Percentiles rank a stretch among this genome's conserved stretches.
Conservation (phyloP, 1,140 invertebrate genomes). For the Panonychus citri region DNA sequence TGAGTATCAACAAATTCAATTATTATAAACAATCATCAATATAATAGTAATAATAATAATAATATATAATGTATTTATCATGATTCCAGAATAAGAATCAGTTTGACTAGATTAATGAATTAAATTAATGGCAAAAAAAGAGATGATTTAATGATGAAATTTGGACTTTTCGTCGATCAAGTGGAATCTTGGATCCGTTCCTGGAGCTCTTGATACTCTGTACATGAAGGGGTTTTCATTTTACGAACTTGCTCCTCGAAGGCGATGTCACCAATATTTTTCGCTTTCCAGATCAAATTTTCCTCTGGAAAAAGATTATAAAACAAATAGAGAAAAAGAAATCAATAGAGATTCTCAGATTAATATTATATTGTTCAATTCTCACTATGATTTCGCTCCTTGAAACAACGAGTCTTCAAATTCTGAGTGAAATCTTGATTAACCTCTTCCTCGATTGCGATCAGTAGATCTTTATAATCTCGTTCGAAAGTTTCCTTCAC, state of each 20-base stretch:
- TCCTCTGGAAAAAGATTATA: constrained; percentile 25
- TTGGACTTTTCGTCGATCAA: too few species aligned
- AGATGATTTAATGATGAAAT: too few species aligned
- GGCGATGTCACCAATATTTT: constrained; percentile 49
- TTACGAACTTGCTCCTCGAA: constrained; percentile 51
- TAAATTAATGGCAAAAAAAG: too few species aligned
- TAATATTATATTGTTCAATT: neutral
- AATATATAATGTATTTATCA: too few species aligned
- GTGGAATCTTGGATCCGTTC: neutral
- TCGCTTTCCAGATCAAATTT: constrained; percentile 60
- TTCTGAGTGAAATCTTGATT: constrained; percentile 81
- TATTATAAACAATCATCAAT: too few species aligned
- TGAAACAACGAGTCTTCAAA: constrained; percentile 64
- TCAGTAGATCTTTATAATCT: constrained; percentile 70
- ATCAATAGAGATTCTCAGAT: neutral
- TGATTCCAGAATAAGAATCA: too few species aligned
- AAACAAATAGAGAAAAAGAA: neutral
- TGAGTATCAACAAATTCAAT: too few species aligned
- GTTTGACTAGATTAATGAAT: too few species aligned
- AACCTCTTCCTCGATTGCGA: constrained; percentile 64
- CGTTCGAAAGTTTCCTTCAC: constrained; percentile 86
- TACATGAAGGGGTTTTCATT: constrained; percentile 62
- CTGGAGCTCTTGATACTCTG: neutral
- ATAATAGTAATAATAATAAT: too few species aligned
- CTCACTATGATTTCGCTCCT: constrained; percentile 61